A percentile compares a stretch with the other conserved stretches of the same genome.
phyloP scores from a whole-genome alignment of 2,888 invertebrate species.

The Caenorhabditis macrosperma region DNA sequence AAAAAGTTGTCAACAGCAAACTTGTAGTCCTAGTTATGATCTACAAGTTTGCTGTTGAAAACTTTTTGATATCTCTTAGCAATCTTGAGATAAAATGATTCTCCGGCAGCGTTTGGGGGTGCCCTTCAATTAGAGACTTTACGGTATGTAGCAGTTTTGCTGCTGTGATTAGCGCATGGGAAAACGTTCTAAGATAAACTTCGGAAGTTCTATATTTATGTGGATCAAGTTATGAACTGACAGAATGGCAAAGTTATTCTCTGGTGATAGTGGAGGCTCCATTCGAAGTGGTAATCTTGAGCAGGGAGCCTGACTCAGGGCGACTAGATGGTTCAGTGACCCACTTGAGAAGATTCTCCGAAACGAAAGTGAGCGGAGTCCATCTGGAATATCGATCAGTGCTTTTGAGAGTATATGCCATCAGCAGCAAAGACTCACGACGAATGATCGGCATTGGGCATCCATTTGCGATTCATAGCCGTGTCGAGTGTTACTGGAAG shows the following conservation, averaged over 20 bases:
- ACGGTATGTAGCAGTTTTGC: too few relatives aligned
- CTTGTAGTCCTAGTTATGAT: too few relatives aligned
- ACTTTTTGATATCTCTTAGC: too few relatives aligned
- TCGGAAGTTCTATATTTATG: too few relatives aligned
- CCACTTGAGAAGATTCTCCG: conserved; percentile 86
- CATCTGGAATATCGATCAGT: conserved; percentile 83
- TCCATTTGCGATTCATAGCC: conserved; percentile 98
- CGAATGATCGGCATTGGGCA: conserved; percentile 92
- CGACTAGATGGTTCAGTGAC: conserved; percentile 85
- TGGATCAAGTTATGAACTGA: too few relatives aligned
- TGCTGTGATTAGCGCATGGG: too few relatives aligned
- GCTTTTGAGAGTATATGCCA: not conserved
- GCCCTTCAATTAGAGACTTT: too few relatives aligned
- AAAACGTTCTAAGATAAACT: too few relatives aligned
- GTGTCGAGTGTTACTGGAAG: conserved; percentile 90
- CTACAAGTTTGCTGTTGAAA: too few relatives aligned
- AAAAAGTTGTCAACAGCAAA: too few relatives aligned
- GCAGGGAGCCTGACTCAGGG: conserved; percentile 90
- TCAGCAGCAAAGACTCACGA: conserved; percentile 80
- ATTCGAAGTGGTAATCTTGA: conserved; percentile 88
- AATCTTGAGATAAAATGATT: too few relatives aligned
- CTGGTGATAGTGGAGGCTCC: conserved; percentile 50
- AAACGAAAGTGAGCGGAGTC: conserved; percentile 92
- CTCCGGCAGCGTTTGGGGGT: too few relatives aligned
- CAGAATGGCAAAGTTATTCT: conserved; percentile 15